Percentiles rank a stretch among this genome's conserved stretches.
These are phyloP conservation scores for Pelmatolapia mariae DNA, from an alignment of 2,113 vertebrate species.

Conservation along the genomic window DNA sequence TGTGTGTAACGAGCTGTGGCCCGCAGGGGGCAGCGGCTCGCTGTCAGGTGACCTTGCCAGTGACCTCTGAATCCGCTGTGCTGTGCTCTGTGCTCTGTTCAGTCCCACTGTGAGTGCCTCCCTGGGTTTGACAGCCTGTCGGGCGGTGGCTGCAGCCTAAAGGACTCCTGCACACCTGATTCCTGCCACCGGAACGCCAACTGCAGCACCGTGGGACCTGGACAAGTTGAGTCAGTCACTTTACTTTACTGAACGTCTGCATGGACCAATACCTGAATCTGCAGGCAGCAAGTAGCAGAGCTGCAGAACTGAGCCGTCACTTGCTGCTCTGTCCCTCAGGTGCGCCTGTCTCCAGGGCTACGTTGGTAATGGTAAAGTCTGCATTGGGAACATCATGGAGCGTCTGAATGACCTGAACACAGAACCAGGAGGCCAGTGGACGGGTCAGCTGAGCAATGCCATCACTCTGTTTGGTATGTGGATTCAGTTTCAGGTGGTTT, in stretches of 20 bases:
- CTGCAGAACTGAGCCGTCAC: not conserved
- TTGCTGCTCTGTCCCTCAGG: slow-evolving; percentile 52
- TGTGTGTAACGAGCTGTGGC: not conserved
- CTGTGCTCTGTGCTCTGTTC: not conserved
- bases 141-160: slow-evolving; percentile 74
- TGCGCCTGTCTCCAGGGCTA: slow-evolving; percentile 80
- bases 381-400: slow-evolving; percentile 84
- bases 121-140: slow-evolving; percentile 72
- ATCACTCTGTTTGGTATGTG: slow-evolving; percentile 78
- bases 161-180: slow-evolving; percentile 71
- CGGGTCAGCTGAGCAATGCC: slow-evolving; percentile 78
- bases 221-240: slow-evolving; percentile 73
- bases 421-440: slow-evolving; percentile 76
- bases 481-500: not conserved
- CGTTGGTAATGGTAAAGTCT: slow-evolving; percentile 78
- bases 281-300: not conserved
- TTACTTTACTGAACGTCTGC: not conserved
- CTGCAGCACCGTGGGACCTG: slow-evolving; percentile 74
- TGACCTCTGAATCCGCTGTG: not conserved
- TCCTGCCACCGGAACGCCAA: slow-evolving; percentile 81
- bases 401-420: slow-evolving; percentile 79
- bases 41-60: not conserved
- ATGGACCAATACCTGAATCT: not conserved
- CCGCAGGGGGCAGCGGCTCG: not conserved
- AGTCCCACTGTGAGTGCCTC: slow-evolving; percentile 91